Conservation (phyloP, 2,113 vertebrate species). For the Zosterops japonicus region DNA sequence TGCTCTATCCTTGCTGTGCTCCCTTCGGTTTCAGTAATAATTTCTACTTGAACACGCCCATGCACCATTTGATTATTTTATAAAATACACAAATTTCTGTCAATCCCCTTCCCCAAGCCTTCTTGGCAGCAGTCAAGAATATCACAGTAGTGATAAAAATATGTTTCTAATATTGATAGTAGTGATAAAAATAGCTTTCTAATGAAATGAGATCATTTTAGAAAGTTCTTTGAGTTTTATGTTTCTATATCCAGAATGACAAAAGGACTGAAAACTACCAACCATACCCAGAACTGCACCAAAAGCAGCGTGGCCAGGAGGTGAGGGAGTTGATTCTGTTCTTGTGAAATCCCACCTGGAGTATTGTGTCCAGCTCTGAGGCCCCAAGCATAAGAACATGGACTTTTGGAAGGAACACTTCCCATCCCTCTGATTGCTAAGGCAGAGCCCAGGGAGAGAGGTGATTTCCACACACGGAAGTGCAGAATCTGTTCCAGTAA, state of each 20-base stretch:
- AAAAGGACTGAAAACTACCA: neutral
- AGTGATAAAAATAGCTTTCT: neutral
- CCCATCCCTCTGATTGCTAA: neutral
- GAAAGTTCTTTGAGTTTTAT: neutral
- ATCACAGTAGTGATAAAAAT: neutral
- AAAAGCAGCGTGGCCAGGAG: neutral
- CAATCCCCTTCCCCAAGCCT: neutral
- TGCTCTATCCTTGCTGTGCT: neutral
- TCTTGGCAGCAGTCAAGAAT: neutral
- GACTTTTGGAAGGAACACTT: neutral
- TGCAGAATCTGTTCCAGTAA: neutral
- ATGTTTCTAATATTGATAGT: neutral
- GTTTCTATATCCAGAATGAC: neutral
- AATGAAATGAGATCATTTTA: neutral
- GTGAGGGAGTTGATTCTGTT: neutral
- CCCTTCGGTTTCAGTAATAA: neutral
- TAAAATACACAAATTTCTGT: neutral
- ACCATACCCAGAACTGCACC: neutral
- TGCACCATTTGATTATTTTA: neutral
- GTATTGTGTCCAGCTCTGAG: neutral
- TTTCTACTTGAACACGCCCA: neutral
- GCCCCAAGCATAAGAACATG: neutral
- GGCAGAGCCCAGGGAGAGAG: neutral
- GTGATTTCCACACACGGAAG: accelerated
- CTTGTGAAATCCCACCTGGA: neutral